A percentile compares a stretch with the other conserved stretches of the same genome.
phyloP scores from a whole-genome alignment of 2,888 invertebrate genomes.

The Petrolisthes manimaculis region DNA sequence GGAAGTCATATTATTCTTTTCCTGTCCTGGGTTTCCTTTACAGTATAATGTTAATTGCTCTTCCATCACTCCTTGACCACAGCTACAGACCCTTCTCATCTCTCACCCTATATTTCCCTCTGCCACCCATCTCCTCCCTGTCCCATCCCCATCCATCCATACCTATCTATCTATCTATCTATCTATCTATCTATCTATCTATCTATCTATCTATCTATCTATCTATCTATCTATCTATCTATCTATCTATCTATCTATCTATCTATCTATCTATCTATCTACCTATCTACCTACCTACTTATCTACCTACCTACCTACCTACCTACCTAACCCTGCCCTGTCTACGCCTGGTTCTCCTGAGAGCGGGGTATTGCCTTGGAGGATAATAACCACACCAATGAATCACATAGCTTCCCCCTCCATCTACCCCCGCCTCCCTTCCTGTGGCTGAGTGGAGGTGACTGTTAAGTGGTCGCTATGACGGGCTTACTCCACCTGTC shows the following conservation, averaged over 20 bases:
- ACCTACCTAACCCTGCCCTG: not conserved
- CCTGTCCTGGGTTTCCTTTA: too few species aligned
- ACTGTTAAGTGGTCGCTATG: too few species aligned
- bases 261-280: not conserved
- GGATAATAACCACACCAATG: too few species aligned
- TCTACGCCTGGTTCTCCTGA: too few species aligned
- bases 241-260: not conserved
- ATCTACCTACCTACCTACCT: not conserved
- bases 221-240: not conserved
- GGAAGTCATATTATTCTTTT: too few species aligned
- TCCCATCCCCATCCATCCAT: not conserved
- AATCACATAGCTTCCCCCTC: too few species aligned
- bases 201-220: not conserved
- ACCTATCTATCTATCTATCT: not conserved
- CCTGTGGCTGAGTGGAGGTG: too few species aligned
- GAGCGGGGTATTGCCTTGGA: too few species aligned
- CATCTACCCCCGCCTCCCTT: too few species aligned
- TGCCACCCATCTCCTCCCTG: not conserved
- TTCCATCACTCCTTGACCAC: too few species aligned
- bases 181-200: not conserved
- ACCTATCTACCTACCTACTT: not conserved
- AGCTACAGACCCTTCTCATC: not conserved
- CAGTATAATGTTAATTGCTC: too few species aligned
- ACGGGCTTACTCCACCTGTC: too few species aligned
- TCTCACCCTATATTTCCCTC: not conserved